Base-by-base conservation (phyloP, 2,888 invertebrate genomes). In the Escarpia spicata region DNA sequence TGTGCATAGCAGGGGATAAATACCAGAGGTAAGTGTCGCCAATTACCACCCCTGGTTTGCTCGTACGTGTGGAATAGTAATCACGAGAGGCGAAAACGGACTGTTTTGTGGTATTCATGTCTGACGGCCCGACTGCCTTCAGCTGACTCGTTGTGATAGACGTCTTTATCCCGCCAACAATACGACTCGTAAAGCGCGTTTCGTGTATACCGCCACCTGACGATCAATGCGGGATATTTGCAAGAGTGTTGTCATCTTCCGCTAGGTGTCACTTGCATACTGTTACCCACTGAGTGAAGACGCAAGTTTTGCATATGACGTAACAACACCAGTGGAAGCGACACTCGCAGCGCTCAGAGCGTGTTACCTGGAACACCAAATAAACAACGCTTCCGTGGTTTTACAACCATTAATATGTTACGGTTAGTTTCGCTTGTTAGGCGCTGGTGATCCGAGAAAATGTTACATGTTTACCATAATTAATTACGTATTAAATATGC, bases 181-280 rank as follows among this genome's bases (percentile, higher is more conserved):
- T 31, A 31, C n/a, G 31, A 44, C 43, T 37, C 43, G 44, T 43
- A 91, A 43, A 91, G 37, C 91, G 8, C 37, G 12, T 12, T 3
- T 37, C 37, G 43, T 43, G 19, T 9, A 12, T 43, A 4, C 44
- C 91, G 19, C 44, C 91, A 91, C 43, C 43, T 91, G 44, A 26
- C 26, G 43, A 91, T 31, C 91, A 91, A 91, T 90, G 91, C 91
- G 19, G 43, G 15, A n/a, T 91, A 91, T 43, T 37, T n/a, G 75
- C 75, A 15, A 26, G 2, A 75, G 75, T 75, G 75, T 75, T 75
- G 15, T 26, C 75, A 75, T 75, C 4, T 4, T 4, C 75, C 75
- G 75, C 75, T 75, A 26, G 75, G n/a, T 75, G 26, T 96, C 97
- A 98, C 97, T 98, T 98, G 97, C 98, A 99, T 93, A 98, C 98